Conservation (phyloP, 2,113 vertebrate genomes). For the Zapornia atra region DNA sequence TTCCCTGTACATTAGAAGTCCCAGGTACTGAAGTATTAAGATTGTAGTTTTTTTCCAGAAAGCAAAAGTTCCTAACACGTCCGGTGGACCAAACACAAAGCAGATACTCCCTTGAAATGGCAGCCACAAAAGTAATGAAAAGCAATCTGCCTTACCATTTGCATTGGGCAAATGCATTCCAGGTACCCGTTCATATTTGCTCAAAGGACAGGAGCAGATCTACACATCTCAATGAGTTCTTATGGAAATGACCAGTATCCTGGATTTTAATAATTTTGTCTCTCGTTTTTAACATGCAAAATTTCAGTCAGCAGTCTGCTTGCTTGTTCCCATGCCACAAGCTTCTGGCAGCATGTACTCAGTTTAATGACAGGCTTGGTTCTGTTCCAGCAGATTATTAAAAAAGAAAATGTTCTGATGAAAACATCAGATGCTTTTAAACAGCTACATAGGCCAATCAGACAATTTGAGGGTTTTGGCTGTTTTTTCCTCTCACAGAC, state of each 20-base stretch:
- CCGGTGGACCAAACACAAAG: neutral
- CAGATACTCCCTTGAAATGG: neutral
- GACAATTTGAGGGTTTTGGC: neutral
- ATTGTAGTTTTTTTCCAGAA: neutral
- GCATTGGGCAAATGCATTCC: neutral
- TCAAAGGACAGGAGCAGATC: neutral
- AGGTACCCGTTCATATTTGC: neutral
- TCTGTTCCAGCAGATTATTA: slow-evolving; percentile 28
- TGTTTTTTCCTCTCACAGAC: neutral
- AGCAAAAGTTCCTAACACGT: neutral
- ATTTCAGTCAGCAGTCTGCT: neutral
- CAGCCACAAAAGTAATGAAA: neutral
- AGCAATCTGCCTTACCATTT: neutral
- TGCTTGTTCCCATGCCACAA: neutral
- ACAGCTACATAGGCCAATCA: neutral
- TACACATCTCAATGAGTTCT: neutral
- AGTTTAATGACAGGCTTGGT: slow-evolving; percentile 11
- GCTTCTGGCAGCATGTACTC: neutral
- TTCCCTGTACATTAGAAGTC: neutral
- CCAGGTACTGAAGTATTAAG: neutral
- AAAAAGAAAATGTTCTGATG: neutral
- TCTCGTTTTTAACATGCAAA: neutral
- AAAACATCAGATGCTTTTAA: slow-evolving; percentile 37
- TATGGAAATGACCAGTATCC: neutral
- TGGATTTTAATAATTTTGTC: neutral